Percentiles rank a stretch among this genome's conserved stretches.
These are phyloP conservation scores for Paguma larvata DNA, from an alignment of 2,797 vertebrate genomes.

Conservation along the genomic window DNA sequence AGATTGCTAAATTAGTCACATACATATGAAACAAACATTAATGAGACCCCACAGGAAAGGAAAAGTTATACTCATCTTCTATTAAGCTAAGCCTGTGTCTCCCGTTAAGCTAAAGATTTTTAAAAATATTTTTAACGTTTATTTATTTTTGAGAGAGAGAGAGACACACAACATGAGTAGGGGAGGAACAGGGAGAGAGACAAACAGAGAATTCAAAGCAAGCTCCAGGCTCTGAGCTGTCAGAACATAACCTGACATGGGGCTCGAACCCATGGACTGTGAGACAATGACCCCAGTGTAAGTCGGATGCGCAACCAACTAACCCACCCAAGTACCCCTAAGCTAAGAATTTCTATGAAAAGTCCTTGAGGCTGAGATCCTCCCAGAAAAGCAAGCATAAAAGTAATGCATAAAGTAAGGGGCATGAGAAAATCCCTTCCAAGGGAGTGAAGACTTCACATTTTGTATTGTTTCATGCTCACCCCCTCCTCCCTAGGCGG, in stretches of 20 bases:
- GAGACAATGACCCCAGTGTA: too few relatives aligned
- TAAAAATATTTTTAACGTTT: too few relatives aligned
- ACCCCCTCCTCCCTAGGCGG: background rate
- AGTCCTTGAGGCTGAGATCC: background rate
- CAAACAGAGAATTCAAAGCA: too few relatives aligned
- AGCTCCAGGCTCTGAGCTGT: too few relatives aligned
- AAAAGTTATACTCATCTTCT: background rate
- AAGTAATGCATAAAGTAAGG: background rate
- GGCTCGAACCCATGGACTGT: too few relatives aligned
- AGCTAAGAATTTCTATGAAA: background rate
- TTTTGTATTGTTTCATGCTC: background rate
- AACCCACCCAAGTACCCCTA: too few relatives aligned
- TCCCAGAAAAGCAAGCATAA: background rate
- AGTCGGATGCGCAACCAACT: too few relatives aligned
- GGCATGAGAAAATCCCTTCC: background rate
- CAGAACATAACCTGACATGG: too few relatives aligned
- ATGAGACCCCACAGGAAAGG: background rate
- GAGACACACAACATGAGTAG: too few relatives aligned
- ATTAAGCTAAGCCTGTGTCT: background rate
- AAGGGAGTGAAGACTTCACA: background rate
- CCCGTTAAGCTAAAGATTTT: background rate
- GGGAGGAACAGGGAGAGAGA: too few relatives aligned
- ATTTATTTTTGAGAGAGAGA: too few relatives aligned
- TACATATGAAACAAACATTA: background rate
- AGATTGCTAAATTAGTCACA: background rate